A percentile compares a stretch with the other conserved stretches of the same genome.
These are phyloP conservation scores for Rhagoletis zephyria DNA, from an alignment of 1,140 invertebrate species.

Conservation along the genomic window DNA sequence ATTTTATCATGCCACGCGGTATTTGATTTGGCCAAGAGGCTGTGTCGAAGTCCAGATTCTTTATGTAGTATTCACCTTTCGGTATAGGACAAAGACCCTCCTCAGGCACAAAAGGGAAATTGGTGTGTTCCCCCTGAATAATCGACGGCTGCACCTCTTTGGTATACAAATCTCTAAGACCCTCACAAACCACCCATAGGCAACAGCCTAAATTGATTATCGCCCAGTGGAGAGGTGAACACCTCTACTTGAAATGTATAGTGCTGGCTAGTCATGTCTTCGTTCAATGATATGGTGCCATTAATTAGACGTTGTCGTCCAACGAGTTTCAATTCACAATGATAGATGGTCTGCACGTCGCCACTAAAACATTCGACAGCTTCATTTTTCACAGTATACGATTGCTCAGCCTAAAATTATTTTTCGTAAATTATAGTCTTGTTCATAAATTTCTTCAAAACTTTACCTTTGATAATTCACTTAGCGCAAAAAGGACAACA, in stretches of 20 bases:
- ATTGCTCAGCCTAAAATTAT: no score
- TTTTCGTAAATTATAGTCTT: no score
- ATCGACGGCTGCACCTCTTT: slow-evolving; percentile 68
- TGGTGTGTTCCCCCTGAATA: slow-evolving; percentile 62
- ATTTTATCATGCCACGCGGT: slow-evolving; percentile 66
- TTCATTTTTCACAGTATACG: no score
- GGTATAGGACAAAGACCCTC: slow-evolving; percentile 67
- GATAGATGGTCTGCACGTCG: no score
- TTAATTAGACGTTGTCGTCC: slow-evolving; percentile 65
- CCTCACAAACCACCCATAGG: slow-evolving; percentile 69
- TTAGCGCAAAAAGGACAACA: no score
- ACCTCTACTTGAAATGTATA: slow-evolving; percentile 66
- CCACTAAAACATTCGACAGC: no score
- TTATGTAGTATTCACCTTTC: slow-evolving; percentile 65
- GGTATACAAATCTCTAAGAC: slow-evolving; percentile 70
- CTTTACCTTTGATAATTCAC: no score
- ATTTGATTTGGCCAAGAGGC: slow-evolving; percentile 68
- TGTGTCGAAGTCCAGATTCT: slow-evolving; percentile 63
- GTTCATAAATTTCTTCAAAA: no score
- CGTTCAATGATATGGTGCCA: slow-evolving; percentile 62
- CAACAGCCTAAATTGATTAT: slow-evolving; percentile 67
- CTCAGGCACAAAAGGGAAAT: slow-evolving; percentile 64
- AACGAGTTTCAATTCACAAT: slow-evolving; percentile 58
- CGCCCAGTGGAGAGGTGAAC: slow-evolving; percentile 65
- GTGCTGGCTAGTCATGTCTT: slow-evolving; percentile 65